Percentiles rank a stretch among this genome's conserved stretches.
Evolutionary conservation across 2,113 vertebrate genomes (phyloP).

Genomic region (Sterna hirundo): DNA sequence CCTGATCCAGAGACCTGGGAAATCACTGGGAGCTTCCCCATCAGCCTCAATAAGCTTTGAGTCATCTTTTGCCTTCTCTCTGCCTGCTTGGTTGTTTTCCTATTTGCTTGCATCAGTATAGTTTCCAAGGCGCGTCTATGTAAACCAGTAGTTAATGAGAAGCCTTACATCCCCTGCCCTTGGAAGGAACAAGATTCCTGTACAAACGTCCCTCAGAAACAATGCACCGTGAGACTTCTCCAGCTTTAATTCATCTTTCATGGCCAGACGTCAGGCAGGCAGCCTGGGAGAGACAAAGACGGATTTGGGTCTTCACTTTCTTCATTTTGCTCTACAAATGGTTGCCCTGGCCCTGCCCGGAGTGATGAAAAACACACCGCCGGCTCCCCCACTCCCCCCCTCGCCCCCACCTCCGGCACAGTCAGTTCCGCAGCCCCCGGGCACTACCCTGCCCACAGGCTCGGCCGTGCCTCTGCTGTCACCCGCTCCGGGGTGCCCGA

Average conservation of each 20-base stretch:
- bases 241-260: background rate
- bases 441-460: background rate
- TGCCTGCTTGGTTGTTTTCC: background rate
- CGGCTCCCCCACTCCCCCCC: accelerated
- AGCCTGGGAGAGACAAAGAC: background rate
- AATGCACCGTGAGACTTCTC: background rate
- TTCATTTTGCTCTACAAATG: background rate
- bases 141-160: background rate
- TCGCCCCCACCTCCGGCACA: background rate
- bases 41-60: background rate
- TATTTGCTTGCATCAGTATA: background rate
- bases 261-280: background rate
- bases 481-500: background rate
- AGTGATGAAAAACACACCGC: background rate
- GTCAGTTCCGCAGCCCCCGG: background rate
- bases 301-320: background rate
- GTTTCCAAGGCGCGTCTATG: background rate
- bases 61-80: background rate
- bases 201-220: background rate
- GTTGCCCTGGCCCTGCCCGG: background rate
- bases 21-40: background rate
- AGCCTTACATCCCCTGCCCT: background rate
- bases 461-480: accelerated
- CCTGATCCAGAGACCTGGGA: background rate
- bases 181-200: background rate